Conservation (phyloP, 2,888 invertebrate species). For the Pseudeuparius sepicola region DNA sequence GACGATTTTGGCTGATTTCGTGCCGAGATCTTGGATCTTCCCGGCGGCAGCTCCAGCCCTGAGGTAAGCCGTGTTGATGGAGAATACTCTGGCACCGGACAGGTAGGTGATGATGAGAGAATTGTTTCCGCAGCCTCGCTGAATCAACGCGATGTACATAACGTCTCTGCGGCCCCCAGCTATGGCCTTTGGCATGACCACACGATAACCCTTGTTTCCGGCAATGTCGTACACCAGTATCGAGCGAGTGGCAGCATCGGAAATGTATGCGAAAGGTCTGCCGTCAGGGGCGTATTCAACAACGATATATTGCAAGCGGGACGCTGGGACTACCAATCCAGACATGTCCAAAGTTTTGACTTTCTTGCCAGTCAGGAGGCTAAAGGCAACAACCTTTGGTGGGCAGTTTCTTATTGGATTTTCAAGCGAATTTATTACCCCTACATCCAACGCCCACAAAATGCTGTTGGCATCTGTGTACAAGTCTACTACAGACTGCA, state of each 20-base stretch:
- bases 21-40: slow-evolving; percentile 43
- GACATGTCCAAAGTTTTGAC: slow-evolving; percentile 53
- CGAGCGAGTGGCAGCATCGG: slow-evolving; percentile 59
- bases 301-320: slow-evolving; percentile 58
- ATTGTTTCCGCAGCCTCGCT: slow-evolving; percentile 46
- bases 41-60: slow-evolving; percentile 48
- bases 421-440: slow-evolving; percentile 57
- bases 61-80: slow-evolving; percentile 53
- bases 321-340: slow-evolving; percentile 45
- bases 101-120: slow-evolving; percentile 55
- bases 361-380: slow-evolving; percentile 41
- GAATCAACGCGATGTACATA: slow-evolving; percentile 54
- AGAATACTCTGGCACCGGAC: slow-evolving; percentile 51
- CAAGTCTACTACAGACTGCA: slow-evolving; percentile 63
- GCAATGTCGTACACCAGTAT: slow-evolving; percentile 58
- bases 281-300: slow-evolving; percentile 56
- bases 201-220: slow-evolving; percentile 51
- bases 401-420: slow-evolving; percentile 54
- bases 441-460: slow-evolving; percentile 64
- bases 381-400: slow-evolving; percentile 48
- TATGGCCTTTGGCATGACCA: slow-evolving; percentile 50
- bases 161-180: slow-evolving; percentile 49
- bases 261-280: slow-evolving; percentile 52
- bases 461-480: slow-evolving; percentile 51
- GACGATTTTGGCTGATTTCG: slow-evolving; percentile 46